Evolutionary conservation across 2,888 invertebrate species (phyloP).

Genomic region (Trichogramma evanescens): DNA sequence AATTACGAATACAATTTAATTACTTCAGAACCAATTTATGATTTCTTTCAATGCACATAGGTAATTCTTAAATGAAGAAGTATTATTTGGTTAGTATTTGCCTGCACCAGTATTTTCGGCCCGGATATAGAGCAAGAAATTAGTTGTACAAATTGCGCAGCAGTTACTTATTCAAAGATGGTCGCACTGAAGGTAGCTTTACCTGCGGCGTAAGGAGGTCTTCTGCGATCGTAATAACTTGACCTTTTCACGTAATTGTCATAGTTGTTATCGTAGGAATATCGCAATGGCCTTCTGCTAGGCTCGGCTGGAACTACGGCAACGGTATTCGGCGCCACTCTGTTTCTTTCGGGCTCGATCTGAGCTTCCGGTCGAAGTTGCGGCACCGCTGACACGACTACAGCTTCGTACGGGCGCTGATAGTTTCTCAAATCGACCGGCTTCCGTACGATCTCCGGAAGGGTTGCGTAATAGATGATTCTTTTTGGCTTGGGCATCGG

Average conservation of each 20-base stretch:
- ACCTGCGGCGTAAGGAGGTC: conserved; percentile 22
- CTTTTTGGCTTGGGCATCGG: conserved; percentile 37
- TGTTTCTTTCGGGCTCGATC: conserved; percentile 19
- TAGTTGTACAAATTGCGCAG: too few species aligned
- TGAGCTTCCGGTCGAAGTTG: background rate
- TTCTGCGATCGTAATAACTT: conserved; percentile 28
- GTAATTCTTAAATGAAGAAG: too few species aligned
- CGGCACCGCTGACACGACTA: conserved; percentile 6
- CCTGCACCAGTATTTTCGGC: too few species aligned
- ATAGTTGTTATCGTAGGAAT: conserved; percentile 30
- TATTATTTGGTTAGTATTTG: too few species aligned
- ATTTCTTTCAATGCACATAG: too few species aligned
- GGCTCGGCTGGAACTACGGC: conserved; percentile 23
- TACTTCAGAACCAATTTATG: too few species aligned
- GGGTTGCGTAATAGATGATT: conserved; percentile 46
- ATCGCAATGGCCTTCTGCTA: conserved; percentile 31
- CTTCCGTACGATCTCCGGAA: conserved; percentile 45
- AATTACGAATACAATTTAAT: background rate
- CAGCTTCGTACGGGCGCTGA: conserved; percentile 30
- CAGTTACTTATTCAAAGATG: too few species aligned
- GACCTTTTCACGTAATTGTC: conserved; percentile 36
- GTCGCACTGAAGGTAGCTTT: background rate
- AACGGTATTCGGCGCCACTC: conserved; percentile 16
- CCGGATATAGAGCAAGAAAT: too few species aligned
- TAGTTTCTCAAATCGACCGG: conserved; percentile 39